Evolutionary conservation across 37 sponge, comb jelly and placozoan species (phyloP), one percentile per base, ranked within the genome.

Genomic region (Beroe ovata): DNA sequence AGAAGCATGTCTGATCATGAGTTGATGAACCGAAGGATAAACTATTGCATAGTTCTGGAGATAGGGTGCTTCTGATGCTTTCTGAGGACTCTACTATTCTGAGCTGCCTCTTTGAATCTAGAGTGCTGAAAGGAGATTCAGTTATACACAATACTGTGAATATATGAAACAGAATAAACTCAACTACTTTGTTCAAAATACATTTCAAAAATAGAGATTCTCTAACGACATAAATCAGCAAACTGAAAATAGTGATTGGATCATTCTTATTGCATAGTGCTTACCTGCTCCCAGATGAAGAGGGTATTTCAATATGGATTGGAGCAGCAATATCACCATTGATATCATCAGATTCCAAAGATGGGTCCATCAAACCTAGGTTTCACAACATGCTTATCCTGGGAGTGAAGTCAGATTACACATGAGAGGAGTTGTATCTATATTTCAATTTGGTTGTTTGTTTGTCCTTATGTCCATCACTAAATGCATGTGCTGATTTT

Each of bases 331-430:
- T 35, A 20, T 71, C 71, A 20, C 38, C 71, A 29, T 21, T 36
- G 38, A 71, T 35, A 2, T 71, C 71, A 35, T 71, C 71, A 18
- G 71, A 36, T 29, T 71, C 71, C 4, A 71, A 20, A 11, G 71
- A 71, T 36, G 71, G 34, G 16, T 71, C 71, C 71, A 71, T 71
- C 8, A 62, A n/a, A n/a, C n/a, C n/a, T n/a, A n/a, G n/a, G n/a
- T n/a, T n/a, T n/a, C n/a, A n/a, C n/a, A n/a, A n/a, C n/a, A n/a
- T n/a, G n/a, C n/a, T n/a, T n/a, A n/a, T n/a, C n/a, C n/a, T n/a
- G n/a, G n/a, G n/a, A n/a, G n/a, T n/a, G n/a, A n/a, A n/a, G n/a
- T n/a, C n/a, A n/a, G n/a, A n/a, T n/a, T n/a, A n/a, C n/a, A n/a
- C n/a, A n/a, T n/a, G n/a, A n/a, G n/a, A n/a, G n/a, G n/a, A n/a